phyloP scores from a whole-genome alignment of 2,797 vertebrate genomes.

The Acipenser ruthenus region DNA sequence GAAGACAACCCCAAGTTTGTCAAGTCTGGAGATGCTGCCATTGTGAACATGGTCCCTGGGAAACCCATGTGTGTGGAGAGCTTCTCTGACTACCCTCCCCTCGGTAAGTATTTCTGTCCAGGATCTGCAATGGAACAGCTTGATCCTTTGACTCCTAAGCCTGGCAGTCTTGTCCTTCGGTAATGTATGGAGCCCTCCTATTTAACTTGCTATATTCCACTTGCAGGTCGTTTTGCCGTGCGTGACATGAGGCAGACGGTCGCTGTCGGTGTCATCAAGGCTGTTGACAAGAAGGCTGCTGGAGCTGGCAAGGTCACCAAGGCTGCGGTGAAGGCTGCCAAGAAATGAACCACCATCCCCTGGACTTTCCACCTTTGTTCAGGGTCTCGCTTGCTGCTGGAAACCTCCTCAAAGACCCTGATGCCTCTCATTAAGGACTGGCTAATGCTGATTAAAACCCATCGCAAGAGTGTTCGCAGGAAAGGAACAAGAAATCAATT shows the following conservation, averaged over 20 bases:
- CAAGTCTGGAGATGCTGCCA: conserved; percentile 29
- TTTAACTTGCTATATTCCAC: no score
- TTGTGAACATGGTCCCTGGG: conserved; percentile 26
- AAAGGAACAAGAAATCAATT: conserved; percentile 41
- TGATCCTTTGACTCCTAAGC: no score
- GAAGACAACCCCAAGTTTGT: conserved; percentile 20
- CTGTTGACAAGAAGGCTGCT: conserved; percentile 19
- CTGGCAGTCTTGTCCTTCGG: no score
- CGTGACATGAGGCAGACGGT: no score
- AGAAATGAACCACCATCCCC: conserved; percentile 14
- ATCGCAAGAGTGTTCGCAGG: conserved; percentile 69
- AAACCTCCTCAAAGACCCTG: conserved; percentile 28
- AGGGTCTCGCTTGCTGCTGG: not conserved
- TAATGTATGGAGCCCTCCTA: no score
- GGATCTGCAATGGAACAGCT: not conserved
- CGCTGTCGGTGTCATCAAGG: conserved; percentile 5
- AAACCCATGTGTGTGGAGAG: conserved; percentile 23
- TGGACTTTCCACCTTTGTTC: not conserved
- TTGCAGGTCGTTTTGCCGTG: not conserved
- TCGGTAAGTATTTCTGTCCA: conserved; percentile 10
- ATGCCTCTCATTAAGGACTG: conserved; percentile 65
- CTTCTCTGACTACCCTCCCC: no score
- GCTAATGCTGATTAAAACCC: conserved; percentile 67
- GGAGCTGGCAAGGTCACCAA: conserved; percentile 18
- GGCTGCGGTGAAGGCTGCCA: conserved; percentile 12